Base-by-base conservation (phyloP, 2,113 vertebrate genomes). In the Tragulus kanchil region DNA sequence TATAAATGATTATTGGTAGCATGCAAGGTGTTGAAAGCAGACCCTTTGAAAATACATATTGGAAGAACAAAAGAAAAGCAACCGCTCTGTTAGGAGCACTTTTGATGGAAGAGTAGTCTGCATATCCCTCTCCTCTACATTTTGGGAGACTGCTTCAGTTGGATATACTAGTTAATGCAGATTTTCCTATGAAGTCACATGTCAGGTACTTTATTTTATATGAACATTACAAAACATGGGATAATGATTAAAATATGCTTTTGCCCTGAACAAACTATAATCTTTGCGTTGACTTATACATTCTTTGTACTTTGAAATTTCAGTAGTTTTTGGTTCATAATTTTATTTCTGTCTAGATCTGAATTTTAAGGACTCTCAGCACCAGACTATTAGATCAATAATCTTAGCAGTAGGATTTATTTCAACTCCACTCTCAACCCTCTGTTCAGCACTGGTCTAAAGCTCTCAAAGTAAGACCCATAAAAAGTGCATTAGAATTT, bases 361-460 rank as follows among this genome's bases (percentile, higher is more conserved):
- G 36, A 86, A 92, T 77, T 62, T 54, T 84, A 95, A 92, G 73
- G 61, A 59, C 31, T 73, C 19, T 8, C 1, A 31, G 48, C 23
- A 3, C 89, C 25, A 88, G 48, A 14, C 58, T 79, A 50, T 73
- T n/a, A 71, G 2, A 59, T 82, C 54, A 93, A 85, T 79, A 25
- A 62, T 90, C n/a, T 85, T 25, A 75, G 19, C 6, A 21, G 67
- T 36, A 42, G 3, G 8, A 87, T 6, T 90, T 77, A 79, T 69
- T 93, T 85, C 26, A 83, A 13, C 31, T 73, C 15, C 23, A 62
- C 6, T 64, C 14, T 50, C 36, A 65, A n/a, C 3, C 1, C 4
- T 42, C 14, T 85, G 42, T 67, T 96, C 61, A 89, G 42, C 69
- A 59, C 48, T 75, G n/a, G 79, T 69, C 65, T 89, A 82, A 94